Evolutionary conservation across 2,113 vertebrate species (phyloP).

Genomic region (Camarhynchus parvulus): DNA sequence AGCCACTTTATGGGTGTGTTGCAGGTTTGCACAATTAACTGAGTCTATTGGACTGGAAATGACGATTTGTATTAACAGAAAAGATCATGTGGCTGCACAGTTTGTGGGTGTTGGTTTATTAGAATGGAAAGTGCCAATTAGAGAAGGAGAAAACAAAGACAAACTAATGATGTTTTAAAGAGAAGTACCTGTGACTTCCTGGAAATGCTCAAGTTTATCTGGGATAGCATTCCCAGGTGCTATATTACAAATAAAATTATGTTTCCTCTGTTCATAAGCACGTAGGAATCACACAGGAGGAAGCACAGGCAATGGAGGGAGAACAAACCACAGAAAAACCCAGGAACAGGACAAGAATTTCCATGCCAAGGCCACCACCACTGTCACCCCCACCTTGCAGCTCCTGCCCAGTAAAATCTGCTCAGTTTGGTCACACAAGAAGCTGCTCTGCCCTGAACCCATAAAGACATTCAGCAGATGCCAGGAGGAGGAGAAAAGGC

Average conservation of each 20-base stretch:
- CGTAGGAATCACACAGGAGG: background rate
- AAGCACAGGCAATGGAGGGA: background rate
- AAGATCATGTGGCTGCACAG: constrained; percentile 61
- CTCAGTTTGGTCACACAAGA: no score
- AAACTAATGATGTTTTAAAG: constrained; percentile 53
- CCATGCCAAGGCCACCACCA: background rate
- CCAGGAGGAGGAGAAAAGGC: fast-evolving
- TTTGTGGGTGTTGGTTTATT: constrained; percentile 69
- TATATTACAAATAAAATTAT: background rate
- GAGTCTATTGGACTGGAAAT: constrained; percentile 69
- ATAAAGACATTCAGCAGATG: background rate
- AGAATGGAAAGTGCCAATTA: constrained; percentile 71
- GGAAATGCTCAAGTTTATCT: constrained; percentile 44
- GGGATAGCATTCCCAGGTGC: background rate
- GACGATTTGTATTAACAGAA: constrained; percentile 67
- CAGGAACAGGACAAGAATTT: background rate
- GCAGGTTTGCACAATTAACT: constrained; percentile 69
- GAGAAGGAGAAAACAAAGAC: constrained; percentile 64
- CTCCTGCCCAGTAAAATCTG: background rate
- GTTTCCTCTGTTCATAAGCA: background rate
- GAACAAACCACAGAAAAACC: background rate
- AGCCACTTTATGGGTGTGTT: constrained; percentile 65
- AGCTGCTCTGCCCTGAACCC: background rate
- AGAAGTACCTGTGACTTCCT: constrained; percentile 53
- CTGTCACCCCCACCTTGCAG: background rate